Conservation (phyloP, 2,797 vertebrate genomes). For the Peromyscus eremicus region DNA sequence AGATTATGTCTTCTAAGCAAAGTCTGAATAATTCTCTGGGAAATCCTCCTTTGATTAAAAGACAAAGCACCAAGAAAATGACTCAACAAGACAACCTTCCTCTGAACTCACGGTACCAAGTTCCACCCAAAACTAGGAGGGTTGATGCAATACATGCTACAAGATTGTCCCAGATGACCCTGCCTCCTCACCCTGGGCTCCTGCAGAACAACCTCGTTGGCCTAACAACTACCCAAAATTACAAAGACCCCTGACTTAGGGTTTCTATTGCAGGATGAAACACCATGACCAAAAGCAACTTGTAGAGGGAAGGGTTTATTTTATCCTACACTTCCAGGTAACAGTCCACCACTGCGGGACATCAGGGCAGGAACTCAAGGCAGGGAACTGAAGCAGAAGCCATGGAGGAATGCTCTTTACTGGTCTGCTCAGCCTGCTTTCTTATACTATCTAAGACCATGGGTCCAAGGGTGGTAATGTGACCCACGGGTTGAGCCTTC, state of each 20-base stretch:
- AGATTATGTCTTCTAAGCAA: not conserved
- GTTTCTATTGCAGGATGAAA: not conserved
- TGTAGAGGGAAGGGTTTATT: not conserved
- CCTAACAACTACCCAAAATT: not conserved
- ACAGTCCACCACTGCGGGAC: not conserved
- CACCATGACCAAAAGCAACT: not conserved
- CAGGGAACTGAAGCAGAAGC: not conserved
- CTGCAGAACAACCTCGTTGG: not conserved
- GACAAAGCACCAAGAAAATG: not conserved
- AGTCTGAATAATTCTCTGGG: not conserved
- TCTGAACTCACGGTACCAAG: not conserved
- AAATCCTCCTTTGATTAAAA: not conserved
- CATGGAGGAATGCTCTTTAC: too few relatives aligned
- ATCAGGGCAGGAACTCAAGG: not conserved
- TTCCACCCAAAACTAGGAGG: not conserved
- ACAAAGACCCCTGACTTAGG: not conserved
- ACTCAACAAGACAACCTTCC: not conserved
- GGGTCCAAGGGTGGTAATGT: not conserved
- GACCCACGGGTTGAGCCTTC: not conserved
- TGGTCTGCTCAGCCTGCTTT: not conserved
- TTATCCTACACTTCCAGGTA: too few relatives aligned
- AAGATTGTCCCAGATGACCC: not conserved
- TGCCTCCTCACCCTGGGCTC: not conserved
- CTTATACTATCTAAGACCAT: not conserved
- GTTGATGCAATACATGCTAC: not conserved